These are phyloP conservation scores for Salvelinus alpinus DNA, from an alignment of 2,113 vertebrate species.

Conservation along the genomic window DNA sequence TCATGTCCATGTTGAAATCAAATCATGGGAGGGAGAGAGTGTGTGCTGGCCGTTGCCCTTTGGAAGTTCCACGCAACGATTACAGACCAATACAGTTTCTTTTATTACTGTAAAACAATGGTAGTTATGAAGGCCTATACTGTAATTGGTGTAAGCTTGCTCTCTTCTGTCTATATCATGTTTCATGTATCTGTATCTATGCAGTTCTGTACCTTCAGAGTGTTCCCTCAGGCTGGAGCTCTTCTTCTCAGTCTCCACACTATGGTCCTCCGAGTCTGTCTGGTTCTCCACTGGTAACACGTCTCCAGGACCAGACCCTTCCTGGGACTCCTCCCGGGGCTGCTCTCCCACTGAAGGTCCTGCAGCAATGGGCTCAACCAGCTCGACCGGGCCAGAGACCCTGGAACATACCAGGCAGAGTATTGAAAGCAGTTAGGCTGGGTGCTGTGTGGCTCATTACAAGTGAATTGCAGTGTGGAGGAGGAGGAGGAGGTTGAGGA, in stretches of 20 bases:
- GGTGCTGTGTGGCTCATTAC: background rate
- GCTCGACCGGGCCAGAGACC: background rate
- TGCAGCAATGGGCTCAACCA: conserved; percentile 26
- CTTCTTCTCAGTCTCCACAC: conserved; percentile 30
- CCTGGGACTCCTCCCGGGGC: conserved; percentile 23
- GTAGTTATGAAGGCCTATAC: conserved; percentile 37
- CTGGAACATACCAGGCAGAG: background rate
- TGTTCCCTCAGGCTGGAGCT: conserved; percentile 30
- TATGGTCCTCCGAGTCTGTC: conserved; percentile 27
- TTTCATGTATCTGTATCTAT: conserved; percentile 10
- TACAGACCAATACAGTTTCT: conserved; percentile 37
- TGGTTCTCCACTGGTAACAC: conserved; percentile 19
- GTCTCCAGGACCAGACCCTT: conserved; percentile 29
- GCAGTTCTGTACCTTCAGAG: conserved; percentile 62
- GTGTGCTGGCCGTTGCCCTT: background rate
- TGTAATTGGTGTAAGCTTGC: conserved; percentile 28
- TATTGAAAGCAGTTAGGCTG: background rate
- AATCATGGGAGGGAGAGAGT: conserved; percentile 40
- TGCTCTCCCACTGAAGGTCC: conserved; percentile 25
- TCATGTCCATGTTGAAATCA: conserved; percentile 61
- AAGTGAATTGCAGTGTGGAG: background rate
- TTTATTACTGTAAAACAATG: conserved; percentile 50
- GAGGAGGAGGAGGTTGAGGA: conserved; percentile 39
- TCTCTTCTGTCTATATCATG: conserved; percentile 15
- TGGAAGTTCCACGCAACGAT: conserved; percentile 44